Evolutionary conservation across 64 coral and sea anemone species (phyloP).

Genomic region (Stichodactyla mertensii): DNA sequence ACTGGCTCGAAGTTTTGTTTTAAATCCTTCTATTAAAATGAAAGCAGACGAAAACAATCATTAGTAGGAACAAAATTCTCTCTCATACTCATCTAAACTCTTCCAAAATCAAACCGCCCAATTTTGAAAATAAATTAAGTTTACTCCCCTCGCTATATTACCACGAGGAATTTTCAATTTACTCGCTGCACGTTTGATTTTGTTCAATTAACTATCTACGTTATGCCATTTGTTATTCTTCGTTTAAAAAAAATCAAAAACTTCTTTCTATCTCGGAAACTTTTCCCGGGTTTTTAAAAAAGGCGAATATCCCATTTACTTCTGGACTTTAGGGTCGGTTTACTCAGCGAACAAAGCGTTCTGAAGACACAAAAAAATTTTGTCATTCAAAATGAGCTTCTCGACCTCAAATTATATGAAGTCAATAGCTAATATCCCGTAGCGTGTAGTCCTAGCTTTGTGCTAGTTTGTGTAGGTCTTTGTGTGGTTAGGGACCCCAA

Average conservation of each 20-base stretch:
- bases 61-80: not conserved
- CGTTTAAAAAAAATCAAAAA: not conserved
- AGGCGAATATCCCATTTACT: not conserved
- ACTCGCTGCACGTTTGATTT: not conserved
- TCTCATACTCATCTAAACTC: not conserved
- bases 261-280: not conserved
- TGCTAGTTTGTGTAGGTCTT: not conserved
- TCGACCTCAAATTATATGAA: conserved; percentile 5
- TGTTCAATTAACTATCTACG: conserved; percentile 9
- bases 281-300: not conserved
- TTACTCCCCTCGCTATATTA: not conserved
- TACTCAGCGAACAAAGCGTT: not conserved
- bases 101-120: not conserved
- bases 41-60: not conserved
- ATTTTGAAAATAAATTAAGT: not conserved
- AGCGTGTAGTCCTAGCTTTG: not conserved
- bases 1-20: too few relatives aligned
- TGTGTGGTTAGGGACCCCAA: conserved; percentile 14
- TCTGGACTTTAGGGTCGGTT: not conserved
- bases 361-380: not conserved
- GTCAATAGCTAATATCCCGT: conserved; percentile 25
- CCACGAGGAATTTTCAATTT: conserved; percentile 15
- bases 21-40: not conserved
- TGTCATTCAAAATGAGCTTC: not conserved
- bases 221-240: not conserved